Conservation (phyloP, 2,113 vertebrate genomes). For the Ramphastos sulfuratus region DNA sequence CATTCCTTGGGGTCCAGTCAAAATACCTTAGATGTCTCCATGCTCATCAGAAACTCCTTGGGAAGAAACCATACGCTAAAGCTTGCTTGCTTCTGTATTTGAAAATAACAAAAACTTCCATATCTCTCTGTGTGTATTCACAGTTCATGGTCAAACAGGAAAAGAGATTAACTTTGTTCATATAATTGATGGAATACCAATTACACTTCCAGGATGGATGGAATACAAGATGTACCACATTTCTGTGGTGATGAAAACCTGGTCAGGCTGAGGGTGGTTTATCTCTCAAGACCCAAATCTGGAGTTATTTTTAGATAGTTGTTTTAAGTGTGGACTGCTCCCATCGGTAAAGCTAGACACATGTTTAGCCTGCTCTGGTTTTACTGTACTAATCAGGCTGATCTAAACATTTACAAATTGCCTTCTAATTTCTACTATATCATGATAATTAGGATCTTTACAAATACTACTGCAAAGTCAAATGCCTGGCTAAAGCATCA, state of each 20-base stretch:
- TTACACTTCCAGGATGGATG: background rate
- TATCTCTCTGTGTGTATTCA: background rate
- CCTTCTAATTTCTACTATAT: conserved; percentile 51
- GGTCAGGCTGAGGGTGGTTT: background rate
- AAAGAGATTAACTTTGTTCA: background rate
- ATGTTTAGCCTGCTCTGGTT: background rate
- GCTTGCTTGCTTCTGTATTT: background rate
- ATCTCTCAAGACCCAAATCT: background rate
- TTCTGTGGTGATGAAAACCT: background rate
- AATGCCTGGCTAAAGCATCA: conserved; percentile 43
- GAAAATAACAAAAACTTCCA: background rate
- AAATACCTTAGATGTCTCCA: conserved; percentile 19
- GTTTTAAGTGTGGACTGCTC: background rate
- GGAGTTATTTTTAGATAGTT: background rate
- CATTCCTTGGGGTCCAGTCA: background rate
- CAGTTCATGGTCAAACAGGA: background rate
- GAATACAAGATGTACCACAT: background rate
- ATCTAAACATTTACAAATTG: conserved; percentile 54
- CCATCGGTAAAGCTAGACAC: background rate
- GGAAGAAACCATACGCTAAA: background rate
- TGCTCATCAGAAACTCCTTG: background rate
- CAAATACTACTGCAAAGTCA: conserved; percentile 35
- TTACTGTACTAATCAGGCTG: background rate
- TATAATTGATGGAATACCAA: background rate
- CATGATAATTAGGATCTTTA: conserved; percentile 53